Base-by-base conservation (phyloP, 1,140 invertebrate species). In the Drosophila ironensis region DNA sequence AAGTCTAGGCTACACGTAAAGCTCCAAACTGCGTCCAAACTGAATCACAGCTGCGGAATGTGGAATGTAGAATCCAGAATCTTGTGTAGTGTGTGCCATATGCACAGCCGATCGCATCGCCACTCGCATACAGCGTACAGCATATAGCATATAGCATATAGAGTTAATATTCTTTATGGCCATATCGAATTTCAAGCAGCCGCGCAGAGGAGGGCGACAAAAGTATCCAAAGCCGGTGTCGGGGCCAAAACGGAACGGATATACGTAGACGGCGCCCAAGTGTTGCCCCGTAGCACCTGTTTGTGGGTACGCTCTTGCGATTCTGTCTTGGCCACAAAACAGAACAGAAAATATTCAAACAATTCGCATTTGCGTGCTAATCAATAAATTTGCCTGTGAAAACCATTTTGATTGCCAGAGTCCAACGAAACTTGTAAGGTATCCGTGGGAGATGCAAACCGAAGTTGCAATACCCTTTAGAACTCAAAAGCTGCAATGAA, bases 381-480 rank as follows among this genome's bases (percentile, higher is more conserved):
- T 82, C 78, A 82, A 86, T 84, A 82, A 82, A 82, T 82, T 82
- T 82, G 78, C 67, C 63, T 84, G 78, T 73, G 78, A 82, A 84
- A 82, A 82, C 77, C 77, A 82, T 84, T 82, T 82, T 66, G 77
- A 84, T 82, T 64, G 69, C 75, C 70, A 57, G 72, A 84, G 46
- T 61, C 59, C 38, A 63, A 61, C 33, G 57, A 25, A 63, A 63
- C 59, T 63, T 38, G 59, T 47, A 61, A 38, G 54, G 3, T 0
- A 6, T 47, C 7, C 0, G 2, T 5, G 2, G 2, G 5, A 30
- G 9, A 20, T 1, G 0, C 3, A 8, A 4, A 4, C 2, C 30
- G 59, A 48, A 28, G 12, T 2, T 17, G 6, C 2, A 20, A 68
- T 72, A 48, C 73, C 38, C 73, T 73, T 24, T 38, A 16, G 1